Percentiles rank a stretch among this genome's conserved stretches.
phyloP scores from a whole-genome alignment of 2,888 invertebrate species.

The Congeria kusceri region DNA sequence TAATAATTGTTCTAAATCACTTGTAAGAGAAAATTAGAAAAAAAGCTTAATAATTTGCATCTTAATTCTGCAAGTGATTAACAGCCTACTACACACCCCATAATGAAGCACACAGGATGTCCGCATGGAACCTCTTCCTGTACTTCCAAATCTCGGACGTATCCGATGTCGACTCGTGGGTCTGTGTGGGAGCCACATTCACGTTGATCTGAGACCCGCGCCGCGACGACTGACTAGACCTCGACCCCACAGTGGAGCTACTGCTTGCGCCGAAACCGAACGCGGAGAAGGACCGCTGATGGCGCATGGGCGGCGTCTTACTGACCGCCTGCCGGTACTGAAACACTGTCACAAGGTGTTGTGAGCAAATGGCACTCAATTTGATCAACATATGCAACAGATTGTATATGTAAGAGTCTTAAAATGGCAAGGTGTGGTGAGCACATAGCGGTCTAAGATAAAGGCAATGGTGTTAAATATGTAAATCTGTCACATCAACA shows the following conservation, averaged over 20 bases:
- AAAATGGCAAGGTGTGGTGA: too few relatives aligned
- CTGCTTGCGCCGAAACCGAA: constrained; percentile 93
- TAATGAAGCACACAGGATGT: constrained; percentile 98
- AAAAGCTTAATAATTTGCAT: too few relatives aligned
- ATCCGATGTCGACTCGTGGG: constrained; percentile 93
- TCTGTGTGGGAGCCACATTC: constrained; percentile 94
- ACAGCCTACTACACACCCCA: constrained; percentile 91
- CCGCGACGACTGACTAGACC: constrained; percentile 63
- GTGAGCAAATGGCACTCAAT: too few relatives aligned
- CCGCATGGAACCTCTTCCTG: constrained; percentile 99
- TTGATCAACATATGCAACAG: too few relatives aligned
- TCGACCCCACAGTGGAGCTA: constrained; percentile 89
- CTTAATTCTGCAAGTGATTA: too few relatives aligned
- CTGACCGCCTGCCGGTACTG: constrained; percentile 96
- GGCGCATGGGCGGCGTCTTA: constrained; percentile 75
- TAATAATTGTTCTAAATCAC: too few relatives aligned
- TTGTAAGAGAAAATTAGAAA: too few relatives aligned
- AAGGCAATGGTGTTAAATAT: too few relatives aligned
- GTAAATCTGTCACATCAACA: too few relatives aligned
- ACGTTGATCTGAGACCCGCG: constrained; percentile 98
- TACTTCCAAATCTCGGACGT: constrained; percentile 99
- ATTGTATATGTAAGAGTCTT: too few relatives aligned
- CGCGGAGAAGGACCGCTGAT: constrained; percentile 95
- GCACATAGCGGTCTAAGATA: too few relatives aligned
- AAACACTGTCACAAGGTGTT: too few relatives aligned